These are phyloP conservation scores for Barnardius zonarius DNA, from an alignment of 2,113 vertebrate genomes.

Conservation along the genomic window DNA sequence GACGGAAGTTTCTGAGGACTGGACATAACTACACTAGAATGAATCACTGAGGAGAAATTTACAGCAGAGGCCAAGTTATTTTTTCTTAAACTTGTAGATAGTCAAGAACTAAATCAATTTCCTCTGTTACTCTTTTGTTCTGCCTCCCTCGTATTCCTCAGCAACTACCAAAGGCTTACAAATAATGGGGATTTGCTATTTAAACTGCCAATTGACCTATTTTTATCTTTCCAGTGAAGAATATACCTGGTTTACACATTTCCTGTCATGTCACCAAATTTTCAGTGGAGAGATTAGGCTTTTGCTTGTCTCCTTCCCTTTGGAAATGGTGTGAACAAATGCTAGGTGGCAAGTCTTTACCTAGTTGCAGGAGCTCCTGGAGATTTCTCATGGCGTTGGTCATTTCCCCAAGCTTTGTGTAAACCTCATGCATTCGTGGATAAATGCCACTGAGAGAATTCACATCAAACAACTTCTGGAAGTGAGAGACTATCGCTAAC, in stretches of 20 bases:
- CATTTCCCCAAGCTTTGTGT: slow-evolving; percentile 85
- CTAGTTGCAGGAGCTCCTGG: slow-evolving; percentile 80
- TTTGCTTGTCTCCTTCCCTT: not conserved
- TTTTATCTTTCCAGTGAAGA: not conserved
- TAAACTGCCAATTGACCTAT: not conserved
- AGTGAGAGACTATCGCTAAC: slow-evolving; percentile 84
- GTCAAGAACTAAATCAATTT: not conserved
- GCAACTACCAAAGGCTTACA: not conserved
- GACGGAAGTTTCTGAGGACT: not conserved
- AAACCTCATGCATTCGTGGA: slow-evolving; percentile 90
- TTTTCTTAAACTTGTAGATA: not conserved
- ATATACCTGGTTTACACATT: not conserved
- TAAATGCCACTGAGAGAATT: slow-evolving; percentile 81
- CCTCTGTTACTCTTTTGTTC: not conserved
- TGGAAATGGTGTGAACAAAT: not conserved
- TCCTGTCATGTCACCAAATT: not conserved
- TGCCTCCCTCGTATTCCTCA: not conserved
- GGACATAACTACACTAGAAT: not conserved
- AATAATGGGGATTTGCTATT: not conserved
- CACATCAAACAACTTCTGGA: slow-evolving; percentile 90
- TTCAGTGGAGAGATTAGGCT: not conserved
- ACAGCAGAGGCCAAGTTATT: not conserved
- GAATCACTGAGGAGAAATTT: not conserved
- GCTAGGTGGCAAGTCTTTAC: slow-evolving; percentile 53
- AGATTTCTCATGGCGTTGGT: slow-evolving; percentile 86